phyloP scores from a whole-genome alignment of 2,888 invertebrate species.

The Stenurella melanura region DNA sequence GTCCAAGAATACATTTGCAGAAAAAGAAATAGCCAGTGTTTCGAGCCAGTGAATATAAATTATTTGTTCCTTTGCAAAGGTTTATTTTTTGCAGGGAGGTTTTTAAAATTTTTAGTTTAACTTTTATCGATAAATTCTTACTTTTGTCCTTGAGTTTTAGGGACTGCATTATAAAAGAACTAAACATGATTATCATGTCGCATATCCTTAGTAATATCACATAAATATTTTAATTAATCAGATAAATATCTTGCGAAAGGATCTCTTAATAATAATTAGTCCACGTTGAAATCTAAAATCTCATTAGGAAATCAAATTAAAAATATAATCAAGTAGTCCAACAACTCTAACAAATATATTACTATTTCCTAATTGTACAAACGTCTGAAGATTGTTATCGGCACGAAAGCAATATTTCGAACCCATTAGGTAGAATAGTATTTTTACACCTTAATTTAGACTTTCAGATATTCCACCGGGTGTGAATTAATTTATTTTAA shows the following conservation, averaged over 20 bases:
- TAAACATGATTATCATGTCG: too few species aligned
- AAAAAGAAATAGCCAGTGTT: too few species aligned
- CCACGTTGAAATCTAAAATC: background rate
- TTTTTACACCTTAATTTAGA: background rate
- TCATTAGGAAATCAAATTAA: background rate
- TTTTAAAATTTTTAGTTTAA: too few species aligned
- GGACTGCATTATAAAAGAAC: too few species aligned
- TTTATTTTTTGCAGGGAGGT: too few species aligned
- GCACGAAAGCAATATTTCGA: background rate
- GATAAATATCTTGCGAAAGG: background rate
- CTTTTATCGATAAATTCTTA: too few species aligned
- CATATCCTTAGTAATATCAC: background rate
- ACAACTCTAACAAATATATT: background rate
- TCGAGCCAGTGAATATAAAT: too few species aligned
- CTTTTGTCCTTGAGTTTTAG: too few species aligned
- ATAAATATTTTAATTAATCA: background rate
- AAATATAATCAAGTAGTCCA: conserved; percentile 1
- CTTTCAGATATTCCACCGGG: background rate
- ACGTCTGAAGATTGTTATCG: background rate
- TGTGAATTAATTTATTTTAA: background rate
- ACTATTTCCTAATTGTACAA: conserved; percentile 1
- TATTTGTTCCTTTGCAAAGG: too few species aligned
- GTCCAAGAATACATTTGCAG: too few species aligned
- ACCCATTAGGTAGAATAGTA: background rate
- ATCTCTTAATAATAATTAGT: background rate